Evolutionary conservation across 2,797 vertebrate genomes (phyloP).

Genomic region (Lophotriccus pileatus): DNA sequence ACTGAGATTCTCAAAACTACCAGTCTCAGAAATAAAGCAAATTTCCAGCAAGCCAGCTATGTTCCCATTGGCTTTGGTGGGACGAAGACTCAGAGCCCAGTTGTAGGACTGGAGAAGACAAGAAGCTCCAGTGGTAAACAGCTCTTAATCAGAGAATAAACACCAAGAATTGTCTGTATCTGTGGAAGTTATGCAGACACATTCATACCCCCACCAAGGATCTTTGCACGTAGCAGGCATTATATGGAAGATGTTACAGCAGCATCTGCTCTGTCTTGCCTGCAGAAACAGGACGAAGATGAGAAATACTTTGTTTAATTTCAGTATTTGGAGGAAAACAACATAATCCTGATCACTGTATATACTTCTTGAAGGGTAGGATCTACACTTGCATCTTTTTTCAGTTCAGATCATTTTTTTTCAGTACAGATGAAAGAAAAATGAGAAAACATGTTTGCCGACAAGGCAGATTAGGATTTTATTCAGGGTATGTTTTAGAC

Average conservation of each 20-base stretch:
- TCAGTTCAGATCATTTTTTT: not conserved
- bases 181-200: not conserved
- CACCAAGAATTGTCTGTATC: not conserved
- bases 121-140: not conserved
- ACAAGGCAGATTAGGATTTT: not conserved
- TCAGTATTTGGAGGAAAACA: not conserved
- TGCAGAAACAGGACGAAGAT: not conserved
- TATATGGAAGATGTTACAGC: not conserved
- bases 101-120: not conserved
- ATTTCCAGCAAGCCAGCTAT: not conserved
- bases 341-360: not conserved
- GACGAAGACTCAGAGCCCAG: not conserved
- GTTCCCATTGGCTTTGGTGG: fast-evolving
- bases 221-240: not conserved
- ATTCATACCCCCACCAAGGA: not conserved
- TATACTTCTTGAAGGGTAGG: not conserved
- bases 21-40: not conserved
- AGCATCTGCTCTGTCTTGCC: not conserved
- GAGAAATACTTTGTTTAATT: not conserved
- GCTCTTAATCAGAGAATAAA: not conserved
- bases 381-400: not conserved
- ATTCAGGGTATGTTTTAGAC: not conserved
- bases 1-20: not conserved
- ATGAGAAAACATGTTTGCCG: not conserved
- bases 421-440: not conserved